These are phyloP conservation scores for Speoplatyrhinus poulsoni DNA, from an alignment of 2,113 vertebrate species.

Conservation along the genomic window DNA sequence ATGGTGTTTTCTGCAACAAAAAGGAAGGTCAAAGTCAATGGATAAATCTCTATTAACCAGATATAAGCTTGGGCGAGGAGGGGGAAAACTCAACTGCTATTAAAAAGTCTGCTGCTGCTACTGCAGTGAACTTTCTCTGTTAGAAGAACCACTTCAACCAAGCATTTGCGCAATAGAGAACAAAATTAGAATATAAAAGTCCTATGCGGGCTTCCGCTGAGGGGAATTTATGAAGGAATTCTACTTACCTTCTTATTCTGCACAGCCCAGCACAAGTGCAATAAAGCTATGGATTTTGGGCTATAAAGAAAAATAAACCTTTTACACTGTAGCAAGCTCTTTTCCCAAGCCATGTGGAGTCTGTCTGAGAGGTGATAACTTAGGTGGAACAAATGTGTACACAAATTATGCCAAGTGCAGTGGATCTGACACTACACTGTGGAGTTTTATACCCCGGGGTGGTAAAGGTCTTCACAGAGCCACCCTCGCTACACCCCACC, in stretches of 20 bases:
- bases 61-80: constrained; percentile 6
- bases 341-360: constrained; percentile 48
- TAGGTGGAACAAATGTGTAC: constrained; percentile 16
- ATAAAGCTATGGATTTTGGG: constrained; percentile 55
- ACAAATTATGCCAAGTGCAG: constrained; percentile 25
- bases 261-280: constrained; percentile 47
- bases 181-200: constrained; percentile 43
- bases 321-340: constrained; percentile 35
- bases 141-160: constrained; percentile 2
- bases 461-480: constrained; percentile 43
- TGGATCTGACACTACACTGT: constrained; percentile 20
- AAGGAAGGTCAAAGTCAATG: not conserved
- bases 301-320: constrained; percentile 50
- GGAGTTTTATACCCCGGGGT: constrained; percentile 41
- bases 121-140: not conserved
- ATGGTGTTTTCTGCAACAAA: constrained; percentile 20
- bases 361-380: constrained; percentile 61
- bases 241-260: constrained; percentile 45
- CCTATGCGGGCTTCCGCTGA: constrained; percentile 21
- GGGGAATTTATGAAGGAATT: constrained; percentile 44
- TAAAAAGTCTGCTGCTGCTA: constrained; percentile 27
- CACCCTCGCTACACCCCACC: constrained; percentile 20
- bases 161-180: constrained; percentile 24
- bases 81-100: constrained; percentile 19
- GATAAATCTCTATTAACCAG: constrained; percentile 2